Evolutionary conservation across 2,113 vertebrate species (phyloP).

Genomic region (Tyrannus savana): DNA sequence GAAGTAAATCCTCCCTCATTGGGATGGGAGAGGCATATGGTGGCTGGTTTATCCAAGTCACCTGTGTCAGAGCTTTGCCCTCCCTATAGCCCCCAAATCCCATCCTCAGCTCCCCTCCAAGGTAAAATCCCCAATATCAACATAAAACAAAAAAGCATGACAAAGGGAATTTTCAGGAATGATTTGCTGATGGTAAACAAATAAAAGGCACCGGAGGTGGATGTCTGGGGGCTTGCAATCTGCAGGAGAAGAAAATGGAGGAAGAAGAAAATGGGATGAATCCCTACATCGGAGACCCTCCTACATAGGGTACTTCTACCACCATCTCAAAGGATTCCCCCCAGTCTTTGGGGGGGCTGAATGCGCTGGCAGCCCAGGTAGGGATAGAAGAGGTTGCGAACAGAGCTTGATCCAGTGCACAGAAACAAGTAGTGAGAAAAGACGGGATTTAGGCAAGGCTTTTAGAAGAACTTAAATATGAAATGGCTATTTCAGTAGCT

Average conservation of each 20-base stretch:
- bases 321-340: not conserved
- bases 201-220: not conserved
- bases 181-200: not conserved
- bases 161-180: not conserved
- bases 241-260: not conserved
- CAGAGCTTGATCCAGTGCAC: not conserved
- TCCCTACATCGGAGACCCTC: not conserved
- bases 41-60: not conserved
- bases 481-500: constrained; percentile 56
- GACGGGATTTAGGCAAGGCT: not conserved
- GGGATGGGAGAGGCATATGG: not conserved
- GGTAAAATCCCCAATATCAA: rapidly evolving
- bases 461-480: constrained; percentile 55
- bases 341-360: rapidly evolving
- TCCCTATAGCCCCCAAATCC: not conserved
- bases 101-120: not conserved
- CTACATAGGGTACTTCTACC: not conserved
- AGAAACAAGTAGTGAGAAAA: constrained; percentile 6
- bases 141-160: not conserved
- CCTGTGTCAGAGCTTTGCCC: not conserved
- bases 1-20: not conserved
- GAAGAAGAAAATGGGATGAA: not conserved
- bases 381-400: not conserved
- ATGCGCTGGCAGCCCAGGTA: not conserved
- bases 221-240: not conserved